phyloP scores from a whole-genome alignment of 2,888 invertebrate species.

The Drosophila infuscata region DNA sequence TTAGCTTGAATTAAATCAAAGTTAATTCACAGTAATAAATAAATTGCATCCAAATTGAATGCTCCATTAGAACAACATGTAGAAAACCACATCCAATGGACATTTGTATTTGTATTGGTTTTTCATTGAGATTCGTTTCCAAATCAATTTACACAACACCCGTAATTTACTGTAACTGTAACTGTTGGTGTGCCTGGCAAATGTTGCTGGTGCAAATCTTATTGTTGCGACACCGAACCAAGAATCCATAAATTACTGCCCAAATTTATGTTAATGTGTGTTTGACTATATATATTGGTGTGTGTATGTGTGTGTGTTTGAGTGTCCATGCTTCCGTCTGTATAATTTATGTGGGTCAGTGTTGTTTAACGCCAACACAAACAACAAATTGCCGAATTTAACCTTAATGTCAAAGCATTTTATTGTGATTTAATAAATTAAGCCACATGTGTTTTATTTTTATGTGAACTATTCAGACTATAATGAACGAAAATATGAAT shows the following conservation, averaged over 20 bases:
- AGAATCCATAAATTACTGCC: conserved; percentile 55
- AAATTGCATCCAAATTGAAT: not conserved
- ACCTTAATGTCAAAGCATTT: conserved; percentile 20
- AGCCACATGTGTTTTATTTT: not conserved
- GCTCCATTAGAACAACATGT: conserved; percentile 10
- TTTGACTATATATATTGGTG: conserved; percentile 10
- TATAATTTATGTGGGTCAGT: conserved; percentile 45
- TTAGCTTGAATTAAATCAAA: not conserved
- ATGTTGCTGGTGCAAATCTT: conserved; percentile 22
- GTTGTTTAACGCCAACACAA: conserved; percentile 27
- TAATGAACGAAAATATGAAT: not conserved
- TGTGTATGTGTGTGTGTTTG: conserved; percentile 18
- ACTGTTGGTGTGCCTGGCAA: not conserved
- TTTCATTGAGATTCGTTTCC: conserved; percentile 27
- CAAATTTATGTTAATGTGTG: conserved; percentile 61
- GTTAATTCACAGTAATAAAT: conserved; percentile 23
- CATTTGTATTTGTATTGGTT: conserved; percentile 14
- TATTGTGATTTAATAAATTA: conserved; percentile 17
- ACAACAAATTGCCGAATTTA: conserved; percentile 31
- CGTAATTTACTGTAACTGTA: conserved; percentile 28
- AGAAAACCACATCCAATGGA: not conserved
- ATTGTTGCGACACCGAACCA: conserved; percentile 26
- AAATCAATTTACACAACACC: conserved; percentile 23
- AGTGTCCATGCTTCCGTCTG: conserved; percentile 6
- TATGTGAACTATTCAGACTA: not conserved